Evolutionary conservation across 2,113 vertebrate genomes (phyloP), one percentile per base, ranked within the genome.

Genomic region (Aramus guarauna): DNA sequence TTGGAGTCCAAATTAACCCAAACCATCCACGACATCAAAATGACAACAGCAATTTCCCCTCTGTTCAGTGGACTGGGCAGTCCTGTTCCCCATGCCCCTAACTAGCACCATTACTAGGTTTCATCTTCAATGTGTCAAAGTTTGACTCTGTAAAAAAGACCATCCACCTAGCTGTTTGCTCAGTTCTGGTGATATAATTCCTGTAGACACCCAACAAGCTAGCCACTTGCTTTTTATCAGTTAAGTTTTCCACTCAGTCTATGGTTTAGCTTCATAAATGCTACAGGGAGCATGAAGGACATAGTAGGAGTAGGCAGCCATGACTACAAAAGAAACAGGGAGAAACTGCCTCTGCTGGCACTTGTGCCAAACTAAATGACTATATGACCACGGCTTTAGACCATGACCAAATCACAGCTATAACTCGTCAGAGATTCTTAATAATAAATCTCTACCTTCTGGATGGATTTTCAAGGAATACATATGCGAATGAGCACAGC

Each of bases 21-120:
- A 79, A 48, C 9, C 7, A 71, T 15, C 4, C 18, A 26, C 2
- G 7, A 39, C 6, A 53, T 39, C 52, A 82, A 84, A 93, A 53
- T 5, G 12, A 79, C 32, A 68, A 6, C 6, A 76, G 41, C 7
- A 73, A 22, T 37, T 87, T 48, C 24, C 53, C 22, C n/a, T 47
- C 16, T 32, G 1, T 58, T 68, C 2, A 4, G 14, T 24, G 19
- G 41, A 34, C 36, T 52, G 34, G 14, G 4, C 41, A 62, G 43
- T 24, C 36, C 79, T 48, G 1, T 26, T 75, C 50, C 26, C 43
- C 39, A 4, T 63, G 16, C 1, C 8, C 13, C 0, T 1, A 52
- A 27, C 11, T 5, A 87, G 8, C 8, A 66, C 4, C 15, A 41
- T 30, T 16, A 32, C 2, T 15, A 30, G 21, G 11, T 34, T 85